Conservation (phyloP, 2,888 invertebrate species). For the Hyalella azteca region DNA sequence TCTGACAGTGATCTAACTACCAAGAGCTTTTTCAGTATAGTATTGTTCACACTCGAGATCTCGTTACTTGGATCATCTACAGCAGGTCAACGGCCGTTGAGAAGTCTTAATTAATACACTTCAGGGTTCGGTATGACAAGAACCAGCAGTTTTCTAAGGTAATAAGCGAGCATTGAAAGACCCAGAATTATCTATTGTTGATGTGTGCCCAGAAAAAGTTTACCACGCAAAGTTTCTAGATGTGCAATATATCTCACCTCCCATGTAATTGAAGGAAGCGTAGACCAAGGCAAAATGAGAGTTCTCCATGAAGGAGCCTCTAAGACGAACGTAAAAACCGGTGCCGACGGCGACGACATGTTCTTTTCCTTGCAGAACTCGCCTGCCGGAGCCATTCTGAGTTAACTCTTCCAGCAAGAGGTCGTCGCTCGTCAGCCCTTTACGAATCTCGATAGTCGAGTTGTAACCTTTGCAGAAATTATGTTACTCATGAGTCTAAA, state of each 20-base stretch:
- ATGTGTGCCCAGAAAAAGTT: no score
- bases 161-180: no score
- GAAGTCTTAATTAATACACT: no score
- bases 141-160: no score
- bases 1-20: no score
- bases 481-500: no score
- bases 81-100: no score
- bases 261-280: conserved; percentile 74
- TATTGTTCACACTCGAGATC: no score
- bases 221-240: not conserved
- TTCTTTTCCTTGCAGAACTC: conserved; percentile 62
- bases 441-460: conserved; percentile 71
- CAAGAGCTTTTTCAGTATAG: no score
- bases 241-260: conserved; percentile 64
- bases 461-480: conserved; percentile 67
- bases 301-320: conserved; percentile 70
- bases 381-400: not conserved
- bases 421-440: conserved; percentile 73
- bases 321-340: conserved; percentile 74
- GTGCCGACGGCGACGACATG: conserved; percentile 71
- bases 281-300: conserved; percentile 74
- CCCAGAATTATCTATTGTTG: no score
- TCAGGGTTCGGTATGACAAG: no score
- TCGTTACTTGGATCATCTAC: no score
- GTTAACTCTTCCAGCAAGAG: conserved; percentile 68